These are phyloP conservation scores for Trematocara marginatum DNA, from an alignment of 2,113 vertebrate species.

Conservation along the genomic window DNA sequence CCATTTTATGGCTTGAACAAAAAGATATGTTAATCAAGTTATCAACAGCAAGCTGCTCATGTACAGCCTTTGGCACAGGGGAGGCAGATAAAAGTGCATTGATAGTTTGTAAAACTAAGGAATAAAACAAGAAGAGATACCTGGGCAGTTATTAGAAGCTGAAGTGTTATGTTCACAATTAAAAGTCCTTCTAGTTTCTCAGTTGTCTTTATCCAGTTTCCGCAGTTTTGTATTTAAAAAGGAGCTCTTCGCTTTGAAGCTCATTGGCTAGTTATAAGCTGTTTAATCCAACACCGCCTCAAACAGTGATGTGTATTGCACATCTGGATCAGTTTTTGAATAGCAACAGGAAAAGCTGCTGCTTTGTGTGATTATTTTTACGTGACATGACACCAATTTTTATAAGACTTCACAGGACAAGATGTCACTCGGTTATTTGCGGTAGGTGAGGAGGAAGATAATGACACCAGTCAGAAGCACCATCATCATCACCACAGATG, in stretches of 20 bases:
- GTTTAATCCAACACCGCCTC: neutral
- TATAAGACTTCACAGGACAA: neutral
- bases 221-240: neutral
- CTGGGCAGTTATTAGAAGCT: neutral
- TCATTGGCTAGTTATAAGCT: neutral
- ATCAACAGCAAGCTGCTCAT: neutral
- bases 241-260: neutral
- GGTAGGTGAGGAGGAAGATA: constrained; percentile 22
- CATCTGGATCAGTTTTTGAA: neutral
- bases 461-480: constrained; percentile 48
- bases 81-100: neutral
- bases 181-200: neutral
- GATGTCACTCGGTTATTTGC: neutral
- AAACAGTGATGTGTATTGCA: neutral
- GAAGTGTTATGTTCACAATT: neutral
- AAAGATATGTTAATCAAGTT: neutral
- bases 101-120: neutral
- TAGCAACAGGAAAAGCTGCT: neutral
- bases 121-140: neutral
- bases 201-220: neutral
- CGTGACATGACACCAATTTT: neutral
- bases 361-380: accelerated
- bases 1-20: neutral
- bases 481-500: constrained; percentile 42
- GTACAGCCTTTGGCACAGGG: neutral